Percentiles rank a stretch among this genome's conserved stretches.
Conservation (phyloP, 1,140 invertebrate genomes). For the Bradysia coprophila region DNA sequence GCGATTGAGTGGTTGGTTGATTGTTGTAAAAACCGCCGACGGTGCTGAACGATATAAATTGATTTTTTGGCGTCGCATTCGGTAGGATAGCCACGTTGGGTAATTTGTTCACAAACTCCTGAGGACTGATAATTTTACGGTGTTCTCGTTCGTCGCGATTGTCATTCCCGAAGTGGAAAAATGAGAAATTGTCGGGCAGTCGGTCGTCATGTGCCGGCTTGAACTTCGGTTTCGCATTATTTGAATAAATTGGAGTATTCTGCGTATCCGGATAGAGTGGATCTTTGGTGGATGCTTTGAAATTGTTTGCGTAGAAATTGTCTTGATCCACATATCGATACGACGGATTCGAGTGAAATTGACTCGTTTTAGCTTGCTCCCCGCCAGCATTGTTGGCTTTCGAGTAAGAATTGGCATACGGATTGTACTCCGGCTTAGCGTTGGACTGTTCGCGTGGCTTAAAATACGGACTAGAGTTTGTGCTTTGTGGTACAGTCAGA, state of each 20-base stretch:
- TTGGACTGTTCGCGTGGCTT: neutral
- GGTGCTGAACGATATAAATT: conserved; percentile 25
- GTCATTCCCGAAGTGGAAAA: conserved; percentile 19
- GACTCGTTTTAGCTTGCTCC: neutral
- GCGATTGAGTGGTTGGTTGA: conserved; percentile 10
- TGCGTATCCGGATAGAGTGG: neutral
- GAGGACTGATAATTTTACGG: neutral
- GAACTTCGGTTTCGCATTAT: neutral
- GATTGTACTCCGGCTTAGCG: conserved; percentile 1
- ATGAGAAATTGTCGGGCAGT: conserved; percentile 16
- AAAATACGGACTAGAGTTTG: neutral
- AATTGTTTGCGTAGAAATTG: neutral
- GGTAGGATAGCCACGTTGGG: neutral
- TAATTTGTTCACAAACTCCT: neutral
- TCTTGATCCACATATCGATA: neutral
- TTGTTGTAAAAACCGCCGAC: conserved; percentile 35
- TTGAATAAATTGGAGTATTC: neutral
- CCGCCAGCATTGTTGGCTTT: neutral
- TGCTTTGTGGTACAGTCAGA: conserved; percentile 10
- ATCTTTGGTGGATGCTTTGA: neutral
- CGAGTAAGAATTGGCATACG: neutral
- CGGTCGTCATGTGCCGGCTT: conserved; percentile 13
- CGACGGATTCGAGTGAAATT: neutral
- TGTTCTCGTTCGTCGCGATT: neutral
- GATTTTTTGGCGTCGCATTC: conserved; percentile 14